Conservation (phyloP, 1,140 invertebrate genomes). For the Bombus soroeensis region DNA sequence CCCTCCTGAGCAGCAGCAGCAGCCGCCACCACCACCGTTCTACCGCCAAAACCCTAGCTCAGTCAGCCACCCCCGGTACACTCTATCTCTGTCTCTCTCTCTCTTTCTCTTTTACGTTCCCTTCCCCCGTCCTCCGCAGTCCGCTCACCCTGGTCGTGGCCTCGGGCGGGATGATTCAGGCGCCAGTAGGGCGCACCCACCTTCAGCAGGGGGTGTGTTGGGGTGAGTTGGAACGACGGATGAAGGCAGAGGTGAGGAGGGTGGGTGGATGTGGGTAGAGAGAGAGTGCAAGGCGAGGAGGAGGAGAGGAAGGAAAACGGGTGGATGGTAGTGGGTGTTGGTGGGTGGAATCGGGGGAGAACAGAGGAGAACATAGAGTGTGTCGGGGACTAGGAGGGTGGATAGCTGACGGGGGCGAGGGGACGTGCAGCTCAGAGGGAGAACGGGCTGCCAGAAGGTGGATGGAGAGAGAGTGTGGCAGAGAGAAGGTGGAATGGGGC, state of each 20-base stretch:
- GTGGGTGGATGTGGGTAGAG: conserved; percentile 60
- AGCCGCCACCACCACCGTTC: conserved; percentile 65
- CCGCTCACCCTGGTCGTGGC: conserved; percentile 65
- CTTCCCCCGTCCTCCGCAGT: conserved; percentile 38
- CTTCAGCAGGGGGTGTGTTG: conserved; percentile 71
- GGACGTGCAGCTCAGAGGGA: conserved; percentile 46
- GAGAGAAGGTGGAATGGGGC: conserved; percentile 45
- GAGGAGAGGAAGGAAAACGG: conserved; percentile 54
- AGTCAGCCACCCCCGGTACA: conserved; percentile 68
- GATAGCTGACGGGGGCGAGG: conserved; percentile 40
- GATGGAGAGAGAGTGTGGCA: conserved; percentile 57
- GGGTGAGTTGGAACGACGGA: conserved; percentile 61
- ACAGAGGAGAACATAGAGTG: conserved; percentile 80
- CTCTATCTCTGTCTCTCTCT: conserved; percentile 14
- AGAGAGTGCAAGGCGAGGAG: conserved; percentile 52
- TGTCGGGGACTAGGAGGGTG: conserved; percentile 75
- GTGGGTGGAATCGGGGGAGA: conserved; percentile 58
- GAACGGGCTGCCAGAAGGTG: conserved; percentile 66
- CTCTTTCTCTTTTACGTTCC: conserved; percentile 43
- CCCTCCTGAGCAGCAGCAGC: conserved; percentile 45
- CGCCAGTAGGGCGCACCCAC: conserved; percentile 82
- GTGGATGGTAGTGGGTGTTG: conserved; percentile 62
- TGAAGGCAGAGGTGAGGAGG: conserved; percentile 53
- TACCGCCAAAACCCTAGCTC: conserved; percentile 76
- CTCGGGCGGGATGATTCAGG: conserved; percentile 81